Base-by-base conservation (phyloP, 2,113 vertebrate species). In the Hucho hucho region DNA sequence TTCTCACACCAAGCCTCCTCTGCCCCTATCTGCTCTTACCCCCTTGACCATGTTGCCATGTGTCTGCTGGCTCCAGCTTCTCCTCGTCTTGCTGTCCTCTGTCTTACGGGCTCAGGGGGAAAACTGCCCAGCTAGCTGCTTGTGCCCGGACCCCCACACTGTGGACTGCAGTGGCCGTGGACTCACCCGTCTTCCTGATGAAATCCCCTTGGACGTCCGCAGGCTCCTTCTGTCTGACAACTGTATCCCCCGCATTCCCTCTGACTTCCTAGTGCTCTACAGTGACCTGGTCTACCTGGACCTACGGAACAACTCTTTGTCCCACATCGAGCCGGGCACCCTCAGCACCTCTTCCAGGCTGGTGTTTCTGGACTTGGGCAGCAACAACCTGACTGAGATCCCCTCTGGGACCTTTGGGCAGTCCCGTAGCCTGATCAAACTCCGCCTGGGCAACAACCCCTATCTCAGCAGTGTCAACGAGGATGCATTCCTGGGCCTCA, bases 261-360 rank as follows among this genome's bases (percentile, higher is more conserved):
- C 94, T 0, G 97, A 98, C 91, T 98, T 99, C 87, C 95, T 99
- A 86, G 94, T 98, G 76, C 95, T 98, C 87, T 96, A 98, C 83
- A 96, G 96, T 73, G 97, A 99, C 87, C 92, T 99, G 81, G 95
- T 98, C 46, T 98, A 98, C 89, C 81, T 99, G 92, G 97, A 99
- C 93, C 95, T 98, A 80, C 92, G 96, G 84, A 98, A 99, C 90
- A 99, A 99, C 90, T 94, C 96, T 2, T 92, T 99, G 58, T 94
- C 95, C 75, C 86, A 91, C 70, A 94, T 99, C 83, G 94, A 96
- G 84, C 95, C 93, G 26, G 97, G 97, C 74, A 96, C 96, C 16
- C 95, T 99, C 80, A 95, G 95, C 90, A 96, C 95, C 73, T 96
- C 96, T 1, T 94, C 95, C 87, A 95, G 96, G 85, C 94, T 99